Evolutionary conservation across 37 sponge, comb jelly and placozoan genomes (phyloP), one percentile per base, ranked within the genome.

Genomic region (Dysidea cf. avara): DNA sequence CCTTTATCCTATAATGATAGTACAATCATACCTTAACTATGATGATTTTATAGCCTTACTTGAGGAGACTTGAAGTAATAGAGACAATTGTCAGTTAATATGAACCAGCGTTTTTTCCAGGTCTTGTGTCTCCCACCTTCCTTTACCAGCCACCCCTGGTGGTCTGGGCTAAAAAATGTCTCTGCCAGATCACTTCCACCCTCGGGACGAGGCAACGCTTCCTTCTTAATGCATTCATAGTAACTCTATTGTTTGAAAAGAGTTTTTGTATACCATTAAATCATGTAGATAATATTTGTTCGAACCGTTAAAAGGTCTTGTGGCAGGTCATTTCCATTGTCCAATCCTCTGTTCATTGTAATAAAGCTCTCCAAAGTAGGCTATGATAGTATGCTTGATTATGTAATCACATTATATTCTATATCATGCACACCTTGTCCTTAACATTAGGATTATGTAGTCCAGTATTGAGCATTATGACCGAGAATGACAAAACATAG

Each of bases 401-500:
- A n/a, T n/a, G n/a, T n/a, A n/a, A n/a, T n/a, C n/a, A n/a, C n/a
- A n/a, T n/a, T n/a, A n/a, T n/a, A n/a, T n/a, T n/a, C 46, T 43
- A 5, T 43, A 43, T 12, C 9, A 9, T 43, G 5, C 46, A 12
- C 9, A 43, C 81, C 63, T 94, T 97, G 70, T 94, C 94, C 68
- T 89, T 94, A 0, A 97, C 99, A 64, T 90, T 94, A 35, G 93
- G 92, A 65, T 97, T 97, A 70, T 97, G 93, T 17, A 97, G 82
- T 28, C 91, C 88, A 47, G 99, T 97, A 66, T 97, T 91, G 17
- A 97, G 55, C 99, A 97, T 97, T 61, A 97, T 97, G 70, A 94
- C 75, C 3, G 95, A 80, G 78, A 85, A 97, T 32, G 99, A 75
- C 47, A 97, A 70, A 35, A 97, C 87, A 52, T 97, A 97, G 54